Base-by-base conservation (phyloP, 2,113 vertebrate genomes). In the Cottus gobio region DNA sequence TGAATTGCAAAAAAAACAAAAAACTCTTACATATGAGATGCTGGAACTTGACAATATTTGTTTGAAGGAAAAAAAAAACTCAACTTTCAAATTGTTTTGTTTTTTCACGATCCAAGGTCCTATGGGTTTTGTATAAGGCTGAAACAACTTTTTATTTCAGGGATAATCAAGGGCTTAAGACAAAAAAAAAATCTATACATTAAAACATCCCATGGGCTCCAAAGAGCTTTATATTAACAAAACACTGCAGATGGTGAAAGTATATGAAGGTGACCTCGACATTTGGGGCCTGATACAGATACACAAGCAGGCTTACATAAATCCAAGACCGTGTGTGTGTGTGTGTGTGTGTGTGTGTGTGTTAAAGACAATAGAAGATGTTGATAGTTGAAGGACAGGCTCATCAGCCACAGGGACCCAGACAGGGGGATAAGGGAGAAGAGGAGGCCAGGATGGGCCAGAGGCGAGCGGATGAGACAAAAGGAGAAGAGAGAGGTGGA, bases 311-410 rank as follows among this genome's bases (percentile, higher is more conserved):
- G 71, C 62, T 37, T 74, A 42, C 62, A 75, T 75, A 83, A 72
- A 52, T 87, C 64, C 78, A 74, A 37, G 37, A 67, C 15, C 39
- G 80, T 68, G 65, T 67, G 64, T 48, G 26, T 66, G 64, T 66
- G 42, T 67, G 64, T 54, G 48, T 36, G 30, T 54, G 66, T 75
- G 28, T 75, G 80, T 68, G 50, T 39, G 44, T 66, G 72, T 75
- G 60, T 75, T 75, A 70, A 86, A 91, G 77, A 91, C 85, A 94
- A 86, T 69, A 80, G 83, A 87, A 82, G 74, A 86, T 75, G 50
- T 79, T 93, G 90, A 92, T 93, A 82, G 86, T 84, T 94, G 94
- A 94, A 94, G 93, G 93, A 94, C 94, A 93, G 87, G 71, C 71
- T 71, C 65, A 75, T 88, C 87, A 87, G 84, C 89, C 88, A 78